Base-by-base conservation (phyloP, 2,113 vertebrate genomes). In the Panthera leo region DNA sequence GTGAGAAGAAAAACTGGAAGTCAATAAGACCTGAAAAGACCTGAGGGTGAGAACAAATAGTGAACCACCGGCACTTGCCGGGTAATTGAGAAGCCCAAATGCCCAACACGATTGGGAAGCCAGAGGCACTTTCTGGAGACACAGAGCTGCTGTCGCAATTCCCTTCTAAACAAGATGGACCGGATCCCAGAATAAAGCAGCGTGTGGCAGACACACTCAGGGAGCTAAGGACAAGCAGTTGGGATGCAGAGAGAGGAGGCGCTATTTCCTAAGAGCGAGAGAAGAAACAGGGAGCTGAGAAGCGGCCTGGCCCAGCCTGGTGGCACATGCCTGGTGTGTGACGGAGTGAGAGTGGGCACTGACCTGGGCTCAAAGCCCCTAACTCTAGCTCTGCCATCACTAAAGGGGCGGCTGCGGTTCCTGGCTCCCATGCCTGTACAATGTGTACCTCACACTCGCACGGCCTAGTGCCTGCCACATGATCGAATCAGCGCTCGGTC, bases 1-100 rank as follows among this genome's bases (percentile, higher is more conserved):
- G 42, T 91, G 76, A 91, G n/a, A 88, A 94, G 90, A 95, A 97
- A 97, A 96, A 91, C 42, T 65, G n/a, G 27, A 89, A 96, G 96
- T 97, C 97, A 79, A 13, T 94, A 96, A 91, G 76, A 76, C 36
- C 84, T 18, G 29, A 86, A 80, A 89, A 97, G 80, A 93, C 93
- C 78, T 92, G 25, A 80, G 65, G 78, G 70, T 55, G 75, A 67
- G 91, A 93, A 94, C 31, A 79, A 67, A 91, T 34, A 96, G 79
- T 48, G 71, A 95, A 68, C 31, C 53, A 48, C 10, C 55, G 14
- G 71, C 19, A 27, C 94, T 34, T 91, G 53, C 80, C 29, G 3
- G 65, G 92, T 48, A 34, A 85, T 13, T 39, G 67, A 92, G 94
- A 67, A 89, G 58, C 23, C 78, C 21, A 27, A 39, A 90, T 0